A percentile compares a stretch with the other conserved stretches of the same genome.
These are phyloP conservation scores for Melanotaenia nigrans DNA, from an alignment of 2,797 vertebrate genomes.

Conservation along the genomic window DNA sequence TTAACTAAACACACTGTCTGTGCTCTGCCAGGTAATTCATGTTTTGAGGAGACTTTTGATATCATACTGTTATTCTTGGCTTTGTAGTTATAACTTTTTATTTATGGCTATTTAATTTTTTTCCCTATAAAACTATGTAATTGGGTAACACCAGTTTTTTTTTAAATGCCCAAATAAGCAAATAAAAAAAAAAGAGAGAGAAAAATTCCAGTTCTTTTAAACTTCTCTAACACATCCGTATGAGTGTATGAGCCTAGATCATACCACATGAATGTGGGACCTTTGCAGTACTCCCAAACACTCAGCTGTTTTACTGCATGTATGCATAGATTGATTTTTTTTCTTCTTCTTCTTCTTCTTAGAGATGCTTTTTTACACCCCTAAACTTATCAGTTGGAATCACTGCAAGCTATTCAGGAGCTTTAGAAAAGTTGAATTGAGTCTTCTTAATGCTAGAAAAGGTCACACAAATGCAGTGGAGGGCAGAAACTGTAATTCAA, in stretches of 20 bases:
- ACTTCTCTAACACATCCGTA: too few species aligned
- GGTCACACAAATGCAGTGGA: not conserved
- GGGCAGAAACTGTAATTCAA: slow-evolving; percentile 5
- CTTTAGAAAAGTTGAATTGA: slow-evolving; percentile 16
- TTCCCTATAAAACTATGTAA: not conserved
- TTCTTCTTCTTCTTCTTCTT: too few species aligned
- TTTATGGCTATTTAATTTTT: not conserved
- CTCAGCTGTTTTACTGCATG: too few species aligned
- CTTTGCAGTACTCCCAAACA: too few species aligned
- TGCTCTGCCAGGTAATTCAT: slow-evolving; percentile 20
- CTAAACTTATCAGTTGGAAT: not conserved
- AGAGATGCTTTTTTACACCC: too few species aligned
- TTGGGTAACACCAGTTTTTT: not conserved
- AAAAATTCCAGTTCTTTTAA: too few species aligned
- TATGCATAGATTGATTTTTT: too few species aligned
- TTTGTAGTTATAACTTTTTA: not conserved
- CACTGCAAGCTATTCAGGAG: not conserved
- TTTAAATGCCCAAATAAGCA: not conserved
- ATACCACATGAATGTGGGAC: too few species aligned
- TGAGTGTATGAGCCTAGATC: too few species aligned
- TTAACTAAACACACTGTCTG: slow-evolving; percentile 4
- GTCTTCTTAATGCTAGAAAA: not conserved
- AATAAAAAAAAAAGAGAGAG: not conserved
- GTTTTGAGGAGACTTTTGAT: slow-evolving; percentile 23
- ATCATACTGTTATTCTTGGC: slow-evolving; percentile 23